A percentile compares a stretch with the other conserved stretches of the same genome.
phyloP scores from a whole-genome alignment of 2,888 invertebrate species.

The Acronicta alni region DNA sequence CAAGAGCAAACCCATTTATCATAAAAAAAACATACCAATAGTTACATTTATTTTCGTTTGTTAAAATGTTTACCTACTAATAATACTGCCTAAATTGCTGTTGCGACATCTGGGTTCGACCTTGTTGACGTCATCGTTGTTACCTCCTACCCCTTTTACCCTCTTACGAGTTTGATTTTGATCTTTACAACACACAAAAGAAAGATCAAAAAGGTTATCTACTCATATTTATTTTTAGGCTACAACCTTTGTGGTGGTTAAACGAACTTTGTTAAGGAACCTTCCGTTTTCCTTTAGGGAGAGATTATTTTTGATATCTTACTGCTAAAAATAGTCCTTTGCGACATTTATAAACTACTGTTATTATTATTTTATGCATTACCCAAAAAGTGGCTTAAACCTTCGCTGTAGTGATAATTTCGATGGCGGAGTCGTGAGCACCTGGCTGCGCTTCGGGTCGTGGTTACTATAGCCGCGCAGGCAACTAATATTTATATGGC shows the following conservation, averaged over 20 bases:
- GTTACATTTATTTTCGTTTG: no score
- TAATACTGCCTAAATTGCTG: slow-evolving; percentile 17
- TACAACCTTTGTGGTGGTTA: slow-evolving; percentile 3
- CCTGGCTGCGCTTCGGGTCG: no score
- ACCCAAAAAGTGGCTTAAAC: no score
- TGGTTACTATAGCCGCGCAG: no score
- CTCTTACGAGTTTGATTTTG: slow-evolving; percentile 36
- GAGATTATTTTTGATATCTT: neutral
- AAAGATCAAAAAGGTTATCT: slow-evolving; percentile 35
- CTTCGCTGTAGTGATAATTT: no score
- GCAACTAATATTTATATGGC: no score
- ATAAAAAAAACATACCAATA: no score
- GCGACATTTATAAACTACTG: neutral
- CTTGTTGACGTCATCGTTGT: slow-evolving; percentile 15
- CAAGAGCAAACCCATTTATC: no score
- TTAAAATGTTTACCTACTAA: slow-evolving; percentile 6
- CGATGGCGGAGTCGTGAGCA: no score
- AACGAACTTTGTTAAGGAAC: slow-evolving; percentile 1
- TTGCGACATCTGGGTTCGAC: slow-evolving; percentile 12
- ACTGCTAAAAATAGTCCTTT: no score
- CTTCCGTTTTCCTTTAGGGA: neutral
- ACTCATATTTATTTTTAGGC: slow-evolving; percentile 19
- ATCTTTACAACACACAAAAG: slow-evolving; percentile 36
- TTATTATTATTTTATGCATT: no score
- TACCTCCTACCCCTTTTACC: slow-evolving; percentile 20